Base-by-base conservation (phyloP, 2,888 invertebrate genomes). In the Ophraella communa region DNA sequence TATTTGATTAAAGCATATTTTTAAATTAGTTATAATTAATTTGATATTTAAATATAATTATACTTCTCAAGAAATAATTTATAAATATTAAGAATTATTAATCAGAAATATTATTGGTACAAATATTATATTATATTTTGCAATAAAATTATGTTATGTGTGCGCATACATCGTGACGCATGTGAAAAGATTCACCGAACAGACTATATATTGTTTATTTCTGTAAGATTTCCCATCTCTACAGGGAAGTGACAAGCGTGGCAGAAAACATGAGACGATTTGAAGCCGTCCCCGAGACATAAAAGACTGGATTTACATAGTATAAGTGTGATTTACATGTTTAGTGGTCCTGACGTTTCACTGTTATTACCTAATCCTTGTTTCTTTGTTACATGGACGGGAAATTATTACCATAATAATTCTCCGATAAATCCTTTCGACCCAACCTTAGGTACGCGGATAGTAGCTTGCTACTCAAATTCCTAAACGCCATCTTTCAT, bases 241-340 rank as follows among this genome's bases (percentile, higher is more conserved):
- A 17, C 18, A 5, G 1, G 42, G 27, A 47, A 49, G 49, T 45
- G n/a, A 14, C n/a, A n/a, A n/a, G 17, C 27, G 24, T 27, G 27
- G 23, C 27, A 27, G 61, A 65, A 65, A 27, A 47, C 42, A 42
- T 47, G 65, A 59, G 53, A 62, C 57, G 56, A 62, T 65, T 65
- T 58, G 47, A 64, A 66, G 57, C 54, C 49, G 23, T 57, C 47
- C 67, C 55, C 64, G 45, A 65, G 67, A 70, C 69, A 69, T 73
- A 73, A 75, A 74, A 71, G 66, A 73, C 68, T 58, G 71, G 69
- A 75, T 76, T 75, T 75, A 73, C 76, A 76, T 76, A 75, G 70
- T 71, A 74, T 76, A 59, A 74, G 71, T 70, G 68, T 73, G 73
- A 75, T 75, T 75, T 75, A 76, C 74, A 76, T 75, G 74, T 76